Percentiles rank a stretch among this genome's conserved stretches.
phyloP scores from a whole-genome alignment of 2,888 invertebrate species.

The Altica lythri region DNA sequence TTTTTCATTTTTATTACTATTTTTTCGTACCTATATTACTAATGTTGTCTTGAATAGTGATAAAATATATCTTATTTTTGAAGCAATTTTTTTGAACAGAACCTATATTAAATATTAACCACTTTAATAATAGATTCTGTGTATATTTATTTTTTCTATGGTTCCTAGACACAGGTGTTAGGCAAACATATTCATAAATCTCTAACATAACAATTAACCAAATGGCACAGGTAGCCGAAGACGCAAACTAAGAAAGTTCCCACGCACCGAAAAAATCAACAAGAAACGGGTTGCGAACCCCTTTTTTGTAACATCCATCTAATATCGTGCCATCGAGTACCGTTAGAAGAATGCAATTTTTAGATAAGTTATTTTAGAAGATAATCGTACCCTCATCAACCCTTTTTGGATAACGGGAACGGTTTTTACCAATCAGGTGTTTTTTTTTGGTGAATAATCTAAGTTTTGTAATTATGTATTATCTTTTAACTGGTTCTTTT shows the following conservation, averaged over 20 bases:
- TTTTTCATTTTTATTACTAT: too few species aligned
- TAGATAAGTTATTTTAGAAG: constrained; percentile 25
- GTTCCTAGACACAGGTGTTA: constrained; percentile 18
- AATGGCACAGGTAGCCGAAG: constrained; percentile 31
- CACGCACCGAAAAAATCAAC: constrained; percentile 33
- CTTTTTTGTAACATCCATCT: constrained; percentile 27
- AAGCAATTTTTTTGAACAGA: too few species aligned
- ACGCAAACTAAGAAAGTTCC: constrained; percentile 22
- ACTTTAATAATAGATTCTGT: neutral
- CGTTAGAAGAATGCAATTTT: constrained; percentile 33
- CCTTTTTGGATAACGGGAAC: constrained; percentile 15
- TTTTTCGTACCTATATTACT: too few species aligned
- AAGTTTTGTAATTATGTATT: neutral
- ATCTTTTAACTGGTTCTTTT: neutral
- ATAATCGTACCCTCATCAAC: constrained; percentile 27
- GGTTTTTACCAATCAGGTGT: neutral
- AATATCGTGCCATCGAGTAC: constrained; percentile 20
- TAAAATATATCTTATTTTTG: too few species aligned
- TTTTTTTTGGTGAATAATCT: neutral
- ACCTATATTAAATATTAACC: too few species aligned
- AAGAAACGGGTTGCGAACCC: constrained; percentile 36
- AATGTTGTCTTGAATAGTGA: too few species aligned
- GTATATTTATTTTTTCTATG: neutral
- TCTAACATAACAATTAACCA: constrained; percentile 26
- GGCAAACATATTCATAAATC: constrained; percentile 21